Conservation (phyloP, 2,888 invertebrate genomes). For the Orthosia cruda region DNA sequence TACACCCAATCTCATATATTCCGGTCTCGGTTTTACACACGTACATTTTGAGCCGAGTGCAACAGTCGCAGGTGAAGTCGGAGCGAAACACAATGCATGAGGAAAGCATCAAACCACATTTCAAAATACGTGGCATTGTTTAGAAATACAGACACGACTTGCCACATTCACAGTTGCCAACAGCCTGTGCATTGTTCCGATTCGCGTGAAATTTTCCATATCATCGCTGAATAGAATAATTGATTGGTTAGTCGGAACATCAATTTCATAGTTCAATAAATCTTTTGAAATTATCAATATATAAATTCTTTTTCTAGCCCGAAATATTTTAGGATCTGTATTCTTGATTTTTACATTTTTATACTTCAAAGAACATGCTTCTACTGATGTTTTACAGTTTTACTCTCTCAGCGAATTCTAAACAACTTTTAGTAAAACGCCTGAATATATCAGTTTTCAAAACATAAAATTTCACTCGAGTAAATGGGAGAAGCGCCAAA, state of each 20-base stretch:
- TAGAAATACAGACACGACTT: conserved; percentile 53
- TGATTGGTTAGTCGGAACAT: conserved; percentile 46
- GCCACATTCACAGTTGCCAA: conserved; percentile 38
- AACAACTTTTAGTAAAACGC: conserved; percentile 41
- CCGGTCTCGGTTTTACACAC: conserved; percentile 30
- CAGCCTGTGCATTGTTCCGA: conserved; percentile 43
- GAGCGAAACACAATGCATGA: conserved; percentile 56
- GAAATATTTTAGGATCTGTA: conserved; percentile 3
- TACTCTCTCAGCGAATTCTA: conserved; percentile 42
- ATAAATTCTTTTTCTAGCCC: not conserved
- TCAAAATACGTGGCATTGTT: conserved; percentile 66
- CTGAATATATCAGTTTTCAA: conserved; percentile 60
- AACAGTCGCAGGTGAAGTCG: conserved; percentile 51
- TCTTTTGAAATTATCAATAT: conserved; percentile 15
- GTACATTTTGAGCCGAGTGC: conserved; percentile 30
- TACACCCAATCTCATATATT: conserved; percentile 45
- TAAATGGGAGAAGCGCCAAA: conserved; percentile 68
- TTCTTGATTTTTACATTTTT: conserved; percentile 9
- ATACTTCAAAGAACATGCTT: conserved; percentile 8
- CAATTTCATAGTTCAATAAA: conserved; percentile 46
- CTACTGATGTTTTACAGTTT: conserved; percentile 19
- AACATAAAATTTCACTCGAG: conserved; percentile 72
- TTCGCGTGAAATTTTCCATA: conserved; percentile 53
- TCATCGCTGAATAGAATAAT: conserved; percentile 56
- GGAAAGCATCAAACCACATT: conserved; percentile 62